Evolutionary conservation across 1,140 invertebrate genomes (phyloP), one percentile per base, ranked within the genome.

Genomic region (Lysiphlebus fabarum): DNA sequence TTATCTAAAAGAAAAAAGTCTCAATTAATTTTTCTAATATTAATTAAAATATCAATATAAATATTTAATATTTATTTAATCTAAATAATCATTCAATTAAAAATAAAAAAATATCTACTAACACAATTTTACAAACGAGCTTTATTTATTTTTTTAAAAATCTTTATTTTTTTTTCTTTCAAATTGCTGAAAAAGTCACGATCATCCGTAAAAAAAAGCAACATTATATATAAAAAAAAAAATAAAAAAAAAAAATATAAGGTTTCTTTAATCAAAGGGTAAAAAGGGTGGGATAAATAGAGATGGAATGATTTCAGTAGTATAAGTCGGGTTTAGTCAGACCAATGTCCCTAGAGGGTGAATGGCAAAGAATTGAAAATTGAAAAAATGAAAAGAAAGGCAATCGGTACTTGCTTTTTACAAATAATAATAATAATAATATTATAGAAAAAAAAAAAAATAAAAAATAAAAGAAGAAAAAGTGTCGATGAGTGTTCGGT

Each of bases 161-260:
- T 58, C 43, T 56, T 47, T 41, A 26, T 44, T 51, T 62, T 51
- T 56, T 44, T 44, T 50, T 55, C 51, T 40, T 38, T 43, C 26
- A n/a, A 49, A 49, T 49, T 49, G 48, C 36, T 36, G 14, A 36
- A 26, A 45, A 45, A 49, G 48, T 36, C 33, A 6, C 10, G 17
- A 26, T 26, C 17, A 26, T 26, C 17, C 17, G n/a, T n/a, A n/a
- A n/a, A n/a, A n/a, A n/a, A n/a, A n/a, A n/a, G n/a, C n/a, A n/a
- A n/a, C n/a, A n/a, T n/a, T n/a, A n/a, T n/a, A n/a, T n/a, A n/a
- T n/a, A n/a, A n/a, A n/a, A 26, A 4, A 26, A 26, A 26, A 2
- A n/a, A 11, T 37, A 11, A 38, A 51, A 36, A 51, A 51, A 37
- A 36, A 33, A 51, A 33, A 10, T 14, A 8, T 11, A 12, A 36